Conservation (phyloP, 2,797 vertebrate genomes). For the Chaetodon trifasciatus region DNA sequence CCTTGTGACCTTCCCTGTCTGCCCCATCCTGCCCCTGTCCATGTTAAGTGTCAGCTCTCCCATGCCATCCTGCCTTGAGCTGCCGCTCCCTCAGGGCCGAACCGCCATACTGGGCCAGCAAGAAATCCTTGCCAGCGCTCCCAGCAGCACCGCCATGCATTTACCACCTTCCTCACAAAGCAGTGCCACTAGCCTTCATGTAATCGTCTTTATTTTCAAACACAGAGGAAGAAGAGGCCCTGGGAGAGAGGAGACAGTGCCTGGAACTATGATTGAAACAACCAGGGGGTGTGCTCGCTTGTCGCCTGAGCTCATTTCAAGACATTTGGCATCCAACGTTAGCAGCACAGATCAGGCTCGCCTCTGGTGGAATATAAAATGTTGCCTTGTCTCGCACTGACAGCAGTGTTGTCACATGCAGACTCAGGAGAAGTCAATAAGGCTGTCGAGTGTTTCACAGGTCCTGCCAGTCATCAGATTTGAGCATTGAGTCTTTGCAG, state of each 20-base stretch:
- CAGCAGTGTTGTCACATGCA: slow-evolving; percentile 64
- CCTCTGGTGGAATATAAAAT: slow-evolving; percentile 64
- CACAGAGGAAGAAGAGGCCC: slow-evolving; percentile 44
- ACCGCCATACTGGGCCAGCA: slow-evolving; percentile 29
- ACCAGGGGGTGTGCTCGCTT: slow-evolving; percentile 55
- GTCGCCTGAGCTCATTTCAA: slow-evolving; percentile 64
- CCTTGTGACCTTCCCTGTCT: slow-evolving; percentile 78
- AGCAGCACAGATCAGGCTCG: slow-evolving; percentile 43
- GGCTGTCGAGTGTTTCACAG: slow-evolving; percentile 59
- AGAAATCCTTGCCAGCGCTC: slow-evolving; percentile 44
- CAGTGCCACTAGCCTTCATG: slow-evolving; percentile 23
- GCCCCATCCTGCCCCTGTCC: slow-evolving; percentile 59
- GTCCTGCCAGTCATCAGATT: slow-evolving; percentile 58
- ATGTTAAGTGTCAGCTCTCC: slow-evolving; percentile 72
- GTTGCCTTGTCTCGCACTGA: slow-evolving; percentile 62
- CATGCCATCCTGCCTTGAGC: slow-evolving; percentile 52
- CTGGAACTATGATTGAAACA: slow-evolving; percentile 62
- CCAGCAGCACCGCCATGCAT: slow-evolving; percentile 2
- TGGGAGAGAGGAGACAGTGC: slow-evolving; percentile 37
- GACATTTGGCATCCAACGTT: slow-evolving; percentile 58
- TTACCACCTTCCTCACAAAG: slow-evolving; percentile 37
- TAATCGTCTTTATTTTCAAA: slow-evolving; percentile 59
- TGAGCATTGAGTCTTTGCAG: slow-evolving; percentile 1
- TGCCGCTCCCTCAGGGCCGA: slow-evolving; percentile 44
- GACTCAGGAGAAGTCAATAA: slow-evolving; percentile 69